phyloP scores from a whole-genome alignment of 1,140 invertebrate species.

The Trichonephila clavipes region DNA sequence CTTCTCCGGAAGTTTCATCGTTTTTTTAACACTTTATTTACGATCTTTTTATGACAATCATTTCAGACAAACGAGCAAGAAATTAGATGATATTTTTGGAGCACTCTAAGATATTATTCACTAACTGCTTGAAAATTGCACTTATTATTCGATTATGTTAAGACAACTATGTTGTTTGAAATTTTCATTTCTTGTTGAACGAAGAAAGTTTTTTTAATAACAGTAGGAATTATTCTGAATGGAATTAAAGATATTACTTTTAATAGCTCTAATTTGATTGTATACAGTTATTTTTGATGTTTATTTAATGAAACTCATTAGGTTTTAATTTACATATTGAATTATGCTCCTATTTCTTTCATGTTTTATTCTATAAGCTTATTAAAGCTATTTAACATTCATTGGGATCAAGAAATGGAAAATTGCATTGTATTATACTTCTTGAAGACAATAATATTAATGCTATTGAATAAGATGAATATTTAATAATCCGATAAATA shows the following conservation, averaged over 20 bases:
- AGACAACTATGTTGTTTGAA: neutral
- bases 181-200: neutral
- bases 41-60: constrained; percentile 28
- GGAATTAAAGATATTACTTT: neutral
- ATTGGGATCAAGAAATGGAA: neutral
- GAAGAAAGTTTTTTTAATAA: neutral
- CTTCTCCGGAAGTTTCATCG: neutral
- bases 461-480: no score
- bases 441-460: no score
- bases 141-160: neutral
- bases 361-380: neutral
- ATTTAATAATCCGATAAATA: no score
- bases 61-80: constrained; percentile 11
- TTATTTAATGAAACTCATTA: neutral
- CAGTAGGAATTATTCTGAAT: neutral
- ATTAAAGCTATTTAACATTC: neutral
- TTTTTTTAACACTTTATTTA: constrained; percentile 50
- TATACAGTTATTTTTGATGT: neutral
- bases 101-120: constrained; percentile 33
- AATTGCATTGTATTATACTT: neutral
- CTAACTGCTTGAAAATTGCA: constrained; percentile 26
- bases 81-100: constrained; percentile 38
- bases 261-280: neutral
- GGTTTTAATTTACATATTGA: neutral
- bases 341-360: neutral